Conservation (phyloP, 1,140 invertebrate species). For the Drosophila pseudoananassae region DNA sequence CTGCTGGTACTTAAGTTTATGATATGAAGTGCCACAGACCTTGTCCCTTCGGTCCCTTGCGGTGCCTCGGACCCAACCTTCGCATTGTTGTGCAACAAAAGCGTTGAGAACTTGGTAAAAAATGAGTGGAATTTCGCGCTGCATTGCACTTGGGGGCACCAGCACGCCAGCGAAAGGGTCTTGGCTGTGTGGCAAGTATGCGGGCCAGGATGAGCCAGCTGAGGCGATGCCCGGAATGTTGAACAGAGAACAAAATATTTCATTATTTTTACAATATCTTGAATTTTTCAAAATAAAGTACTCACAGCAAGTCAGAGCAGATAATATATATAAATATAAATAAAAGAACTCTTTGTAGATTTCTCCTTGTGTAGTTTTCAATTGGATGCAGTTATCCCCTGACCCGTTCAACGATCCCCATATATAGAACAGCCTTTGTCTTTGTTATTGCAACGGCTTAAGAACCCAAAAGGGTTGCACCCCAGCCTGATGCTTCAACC, state of each 20-base stretch:
- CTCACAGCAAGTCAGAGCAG: no score
- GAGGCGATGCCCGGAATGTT: conserved; percentile 31
- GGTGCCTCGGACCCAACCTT: conserved; percentile 44
- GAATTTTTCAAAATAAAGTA: no score
- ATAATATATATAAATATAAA: not conserved
- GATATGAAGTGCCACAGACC: conserved; percentile 58
- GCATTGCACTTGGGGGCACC: conserved; percentile 67
- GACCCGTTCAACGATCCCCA: conserved; percentile 29
- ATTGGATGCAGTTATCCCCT: conserved; percentile 30
- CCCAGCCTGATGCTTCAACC: conserved; percentile 12
- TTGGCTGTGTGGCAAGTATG: conserved; percentile 17
- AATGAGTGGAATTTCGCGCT: conserved; percentile 81
- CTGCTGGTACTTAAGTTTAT: conserved; percentile 56
- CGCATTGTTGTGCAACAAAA: conserved; percentile 78
- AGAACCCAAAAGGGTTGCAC: conserved; percentile 51
- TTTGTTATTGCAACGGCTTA: conserved; percentile 37
- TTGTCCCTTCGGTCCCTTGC: conserved; percentile 3
- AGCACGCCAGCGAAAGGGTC: conserved; percentile 21
- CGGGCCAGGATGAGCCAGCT: conserved; percentile 26
- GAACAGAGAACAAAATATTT: conserved; percentile 14
- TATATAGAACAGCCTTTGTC: conserved; percentile 16
- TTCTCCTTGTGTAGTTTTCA: conserved; percentile 27
- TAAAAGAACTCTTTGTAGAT: no score
- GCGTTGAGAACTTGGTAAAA: conserved; percentile 78
- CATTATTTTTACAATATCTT: not conserved